Conservation (phyloP, 1,140 invertebrate genomes). For the Eriocheir sinensis region DNA sequence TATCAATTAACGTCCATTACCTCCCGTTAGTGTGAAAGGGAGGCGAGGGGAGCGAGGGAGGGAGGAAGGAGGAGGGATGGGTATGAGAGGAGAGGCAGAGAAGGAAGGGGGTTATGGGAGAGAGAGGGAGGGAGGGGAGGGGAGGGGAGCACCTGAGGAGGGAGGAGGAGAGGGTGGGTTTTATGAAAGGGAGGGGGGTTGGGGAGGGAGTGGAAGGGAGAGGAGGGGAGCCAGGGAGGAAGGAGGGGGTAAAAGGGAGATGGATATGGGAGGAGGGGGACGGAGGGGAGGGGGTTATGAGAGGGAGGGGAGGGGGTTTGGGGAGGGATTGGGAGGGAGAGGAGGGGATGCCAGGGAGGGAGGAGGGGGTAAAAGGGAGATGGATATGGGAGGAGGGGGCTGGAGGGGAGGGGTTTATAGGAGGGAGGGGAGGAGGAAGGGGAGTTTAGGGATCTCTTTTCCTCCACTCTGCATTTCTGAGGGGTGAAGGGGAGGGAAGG, state of each 20-base stretch:
- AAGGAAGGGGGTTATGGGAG: background rate
- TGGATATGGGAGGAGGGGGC: background rate
- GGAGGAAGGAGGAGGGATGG: background rate
- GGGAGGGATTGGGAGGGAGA: background rate
- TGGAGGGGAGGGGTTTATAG: background rate
- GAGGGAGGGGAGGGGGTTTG: background rate
- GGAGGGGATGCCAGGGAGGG: background rate
- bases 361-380: background rate
- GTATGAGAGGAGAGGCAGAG: background rate
- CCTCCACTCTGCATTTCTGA: no score
- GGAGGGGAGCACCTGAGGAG: background rate
- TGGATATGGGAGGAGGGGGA: background rate
- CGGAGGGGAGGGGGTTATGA: background rate
- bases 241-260: background rate
- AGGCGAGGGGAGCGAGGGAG: background rate
- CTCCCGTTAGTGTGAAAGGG: slow-evolving; percentile 22
- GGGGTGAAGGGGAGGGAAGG: no score
- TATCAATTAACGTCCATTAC: slow-evolving; percentile 51
- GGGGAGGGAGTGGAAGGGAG: background rate
- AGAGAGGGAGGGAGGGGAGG: background rate
- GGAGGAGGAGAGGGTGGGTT: background rate
- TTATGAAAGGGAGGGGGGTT: background rate
- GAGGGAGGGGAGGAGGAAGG: background rate
- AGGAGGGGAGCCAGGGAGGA: background rate
- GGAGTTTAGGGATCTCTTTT: no score